Percentiles rank a stretch among this genome's conserved stretches.
Evolutionary conservation across 2,888 invertebrate genomes (phyloP).

Genomic region (Calliphora vomitoria): DNA sequence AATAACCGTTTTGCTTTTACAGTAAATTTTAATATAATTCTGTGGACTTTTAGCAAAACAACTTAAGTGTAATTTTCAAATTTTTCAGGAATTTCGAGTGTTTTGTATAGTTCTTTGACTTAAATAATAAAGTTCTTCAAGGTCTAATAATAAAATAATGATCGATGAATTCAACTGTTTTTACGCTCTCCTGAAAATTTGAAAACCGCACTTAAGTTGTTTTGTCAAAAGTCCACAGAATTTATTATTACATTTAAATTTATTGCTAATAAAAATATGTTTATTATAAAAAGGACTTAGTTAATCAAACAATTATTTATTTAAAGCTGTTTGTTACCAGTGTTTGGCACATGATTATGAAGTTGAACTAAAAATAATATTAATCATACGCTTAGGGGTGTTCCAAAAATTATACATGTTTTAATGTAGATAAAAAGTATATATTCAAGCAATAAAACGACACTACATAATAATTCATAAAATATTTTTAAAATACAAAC

Average conservation of each 20-base stretch:
- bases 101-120: too few species aligned
- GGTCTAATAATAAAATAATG: too few species aligned
- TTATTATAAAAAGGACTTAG: background rate
- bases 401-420: background rate
- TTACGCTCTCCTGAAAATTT: too few species aligned
- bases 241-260: background rate
- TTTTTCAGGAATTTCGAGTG: too few species aligned
- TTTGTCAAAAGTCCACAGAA: too few species aligned
- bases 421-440: background rate
- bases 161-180: too few species aligned
- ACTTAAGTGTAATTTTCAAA: too few species aligned
- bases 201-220: too few species aligned
- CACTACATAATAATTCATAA: slow-evolving; percentile 5
- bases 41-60: too few species aligned
- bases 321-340: background rate
- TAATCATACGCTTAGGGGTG: background rate
- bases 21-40: background rate
- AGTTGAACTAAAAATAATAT: background rate
- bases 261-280: background rate
- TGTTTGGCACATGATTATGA: background rate
- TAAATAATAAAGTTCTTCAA: too few species aligned
- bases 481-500: background rate
- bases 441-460: too few species aligned
- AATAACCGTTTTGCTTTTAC: background rate
- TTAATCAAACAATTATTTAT: background rate